phyloP scores from a whole-genome alignment of 2,113 vertebrate genomes.

The Panurus biarmicus region DNA sequence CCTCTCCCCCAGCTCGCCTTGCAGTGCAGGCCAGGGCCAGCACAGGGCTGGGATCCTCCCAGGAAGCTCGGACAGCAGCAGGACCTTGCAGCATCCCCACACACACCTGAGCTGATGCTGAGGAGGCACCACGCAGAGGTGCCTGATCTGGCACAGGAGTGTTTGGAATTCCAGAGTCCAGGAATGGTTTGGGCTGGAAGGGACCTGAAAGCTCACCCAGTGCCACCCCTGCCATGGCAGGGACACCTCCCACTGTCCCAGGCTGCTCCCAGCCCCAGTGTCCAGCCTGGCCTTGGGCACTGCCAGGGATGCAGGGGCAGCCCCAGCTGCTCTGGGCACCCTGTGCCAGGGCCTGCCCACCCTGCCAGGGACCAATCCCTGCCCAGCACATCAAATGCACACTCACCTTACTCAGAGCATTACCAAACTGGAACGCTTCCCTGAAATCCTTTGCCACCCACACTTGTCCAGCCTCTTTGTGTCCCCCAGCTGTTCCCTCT shows the following conservation, averaged over 20 bases:
- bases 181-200: not conserved
- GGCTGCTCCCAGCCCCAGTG: not conserved
- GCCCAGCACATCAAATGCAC: fast-evolving
- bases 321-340: not conserved
- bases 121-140: not conserved
- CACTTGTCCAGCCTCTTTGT: not conserved
- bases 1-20: too few species aligned
- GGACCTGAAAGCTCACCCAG: fast-evolving
- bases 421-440: not conserved
- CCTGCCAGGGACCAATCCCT: not conserved
- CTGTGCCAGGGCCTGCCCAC: not conserved
- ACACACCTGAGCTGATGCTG: not conserved
- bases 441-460: not conserved
- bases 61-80: not conserved
- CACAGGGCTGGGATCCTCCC: not conserved
- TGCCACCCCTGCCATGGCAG: not conserved
- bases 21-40: not conserved
- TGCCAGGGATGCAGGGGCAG: not conserved
- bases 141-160: fast-evolving
- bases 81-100: not conserved
- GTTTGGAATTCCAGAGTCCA: not conserved
- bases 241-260: not conserved
- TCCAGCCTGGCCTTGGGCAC: not conserved
- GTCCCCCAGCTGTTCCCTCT: not conserved
- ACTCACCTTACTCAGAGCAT: fast-evolving